Conservation (phyloP, 2,113 vertebrate genomes). For the Tychaedon coryphoeus region DNA sequence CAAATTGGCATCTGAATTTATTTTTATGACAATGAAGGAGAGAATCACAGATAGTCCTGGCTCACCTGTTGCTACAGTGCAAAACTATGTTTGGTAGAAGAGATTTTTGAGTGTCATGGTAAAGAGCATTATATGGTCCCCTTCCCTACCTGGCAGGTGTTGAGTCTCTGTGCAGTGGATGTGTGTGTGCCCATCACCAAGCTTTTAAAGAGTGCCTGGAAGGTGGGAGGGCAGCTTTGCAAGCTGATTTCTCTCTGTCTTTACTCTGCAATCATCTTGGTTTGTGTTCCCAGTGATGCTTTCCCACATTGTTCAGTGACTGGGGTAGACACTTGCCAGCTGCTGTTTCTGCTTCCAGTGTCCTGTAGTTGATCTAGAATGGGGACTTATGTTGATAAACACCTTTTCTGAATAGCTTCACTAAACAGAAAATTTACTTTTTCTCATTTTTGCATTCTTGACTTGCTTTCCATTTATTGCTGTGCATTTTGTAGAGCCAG, state of each 20-base stretch:
- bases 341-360: not conserved
- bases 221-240: not conserved
- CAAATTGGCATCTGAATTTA: not conserved
- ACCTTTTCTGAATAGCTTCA: not conserved
- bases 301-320: not conserved
- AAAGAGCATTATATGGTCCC: not conserved
- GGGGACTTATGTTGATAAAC: not conserved
- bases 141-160: rapidly evolving
- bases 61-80: not conserved
- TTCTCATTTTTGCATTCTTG: not conserved
- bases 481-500: not conserved
- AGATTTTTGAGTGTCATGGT: not conserved
- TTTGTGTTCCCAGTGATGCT: not conserved
- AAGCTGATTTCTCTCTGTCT: not conserved
- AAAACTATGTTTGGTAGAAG: not conserved
- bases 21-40: not conserved
- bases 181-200: not conserved
- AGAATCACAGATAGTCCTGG: not conserved
- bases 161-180: not conserved
- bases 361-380: not conserved
- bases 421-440: not conserved
- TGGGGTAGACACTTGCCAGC: not conserved
- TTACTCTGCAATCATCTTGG: not conserved
- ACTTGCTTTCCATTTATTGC: not conserved
- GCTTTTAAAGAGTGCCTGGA: not conserved